Conservation (phyloP, 2,113 vertebrate species). For the Actenoides hombroni region DNA sequence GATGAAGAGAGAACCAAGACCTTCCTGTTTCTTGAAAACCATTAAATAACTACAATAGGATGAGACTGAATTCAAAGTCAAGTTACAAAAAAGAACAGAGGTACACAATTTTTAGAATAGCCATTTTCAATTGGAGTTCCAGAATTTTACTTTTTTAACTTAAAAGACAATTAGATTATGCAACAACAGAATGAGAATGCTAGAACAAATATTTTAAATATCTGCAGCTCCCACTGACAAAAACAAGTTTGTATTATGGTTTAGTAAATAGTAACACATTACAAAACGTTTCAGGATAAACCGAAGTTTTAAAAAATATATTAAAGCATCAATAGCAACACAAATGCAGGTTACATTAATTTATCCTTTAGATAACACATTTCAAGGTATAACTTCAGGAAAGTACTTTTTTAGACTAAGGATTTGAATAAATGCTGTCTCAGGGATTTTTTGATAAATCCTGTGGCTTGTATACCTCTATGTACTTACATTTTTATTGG, state of each 20-base stretch:
- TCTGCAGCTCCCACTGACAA: background rate
- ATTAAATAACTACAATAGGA: background rate
- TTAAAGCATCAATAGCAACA: background rate
- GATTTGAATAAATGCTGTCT: background rate
- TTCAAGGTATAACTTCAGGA: background rate
- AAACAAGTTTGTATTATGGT: background rate
- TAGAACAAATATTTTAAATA: background rate
- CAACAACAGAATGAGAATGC: background rate
- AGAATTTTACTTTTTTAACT: background rate
- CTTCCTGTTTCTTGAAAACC: background rate
- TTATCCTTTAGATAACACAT: background rate
- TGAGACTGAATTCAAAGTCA: background rate
- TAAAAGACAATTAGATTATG: background rate
- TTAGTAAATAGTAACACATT: background rate
- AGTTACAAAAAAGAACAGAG: background rate
- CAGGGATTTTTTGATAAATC: background rate
- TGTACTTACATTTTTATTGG: background rate
- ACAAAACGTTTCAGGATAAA: background rate
- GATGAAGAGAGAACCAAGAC: background rate
- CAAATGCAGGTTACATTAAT: background rate
- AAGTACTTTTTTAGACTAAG: background rate
- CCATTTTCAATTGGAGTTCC: background rate
- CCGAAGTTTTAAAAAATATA: fast-evolving
- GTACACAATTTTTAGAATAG: background rate
- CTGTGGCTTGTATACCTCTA: fast-evolving